Conservation (phyloP, 2,797 vertebrate species). For the Gephyroberyx darwinii region DNA sequence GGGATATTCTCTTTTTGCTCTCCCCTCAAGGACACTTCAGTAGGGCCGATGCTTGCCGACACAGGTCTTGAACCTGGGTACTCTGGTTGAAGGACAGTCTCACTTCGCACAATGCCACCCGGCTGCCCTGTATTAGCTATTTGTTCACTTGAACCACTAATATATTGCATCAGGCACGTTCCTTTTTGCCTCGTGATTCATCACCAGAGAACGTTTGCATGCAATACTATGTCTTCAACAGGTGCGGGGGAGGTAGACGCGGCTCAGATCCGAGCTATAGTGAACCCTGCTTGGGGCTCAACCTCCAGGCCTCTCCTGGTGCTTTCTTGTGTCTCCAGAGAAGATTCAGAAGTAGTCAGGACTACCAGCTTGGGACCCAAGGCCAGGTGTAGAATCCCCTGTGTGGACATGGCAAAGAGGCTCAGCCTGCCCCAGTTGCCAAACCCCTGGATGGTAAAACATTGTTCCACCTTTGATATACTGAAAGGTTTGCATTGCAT, state of each 20-base stretch:
- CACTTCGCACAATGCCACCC: background rate
- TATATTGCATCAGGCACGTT: background rate
- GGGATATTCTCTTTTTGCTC: background rate
- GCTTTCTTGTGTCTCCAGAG: conserved; percentile 88
- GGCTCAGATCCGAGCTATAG: conserved; percentile 86
- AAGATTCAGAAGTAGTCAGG: conserved; percentile 32
- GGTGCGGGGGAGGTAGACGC: conserved; percentile 82
- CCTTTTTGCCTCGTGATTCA: conserved; percentile 1
- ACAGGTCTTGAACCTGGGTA: background rate
- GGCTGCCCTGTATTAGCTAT: background rate
- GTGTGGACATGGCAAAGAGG: conserved; percentile 90
- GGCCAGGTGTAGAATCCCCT: conserved; percentile 78
- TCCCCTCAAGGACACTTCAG: background rate
- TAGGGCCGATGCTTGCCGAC: background rate
- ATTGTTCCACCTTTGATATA: conserved; percentile 3
- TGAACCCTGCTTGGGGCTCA: conserved; percentile 80
- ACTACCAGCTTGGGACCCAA: background rate
- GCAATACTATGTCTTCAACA: conserved; percentile 40
- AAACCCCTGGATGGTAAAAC: conserved; percentile 92
- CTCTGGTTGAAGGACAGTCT: background rate
- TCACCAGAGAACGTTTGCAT: background rate
- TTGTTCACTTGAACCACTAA: background rate
- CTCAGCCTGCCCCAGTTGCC: conserved; percentile 82
- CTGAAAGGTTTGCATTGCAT: background rate
- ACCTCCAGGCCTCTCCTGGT: conserved; percentile 86